A percentile compares a stretch with the other conserved stretches of the same genome.
Evolutionary conservation across 1,140 invertebrate genomes (phyloP).

Genomic region (Orchestia grillus): DNA sequence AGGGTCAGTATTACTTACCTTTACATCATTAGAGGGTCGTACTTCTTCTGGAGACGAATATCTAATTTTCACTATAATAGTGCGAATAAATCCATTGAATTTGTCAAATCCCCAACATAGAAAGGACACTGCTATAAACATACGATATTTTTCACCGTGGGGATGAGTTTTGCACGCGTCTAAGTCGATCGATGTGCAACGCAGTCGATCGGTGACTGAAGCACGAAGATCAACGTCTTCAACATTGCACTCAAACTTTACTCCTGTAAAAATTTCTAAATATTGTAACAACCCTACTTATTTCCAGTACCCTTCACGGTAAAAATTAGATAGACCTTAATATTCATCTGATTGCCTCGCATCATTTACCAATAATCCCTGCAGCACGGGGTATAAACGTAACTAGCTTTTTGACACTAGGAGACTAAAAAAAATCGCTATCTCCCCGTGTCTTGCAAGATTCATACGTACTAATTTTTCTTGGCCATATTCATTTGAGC

Average conservation of each 20-base stretch:
- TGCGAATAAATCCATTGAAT: no score
- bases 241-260: not conserved
- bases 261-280: not conserved
- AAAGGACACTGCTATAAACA: no score
- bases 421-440: not conserved
- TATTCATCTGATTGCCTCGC: not conserved
- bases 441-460: not conserved
- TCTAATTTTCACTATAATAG: no score
- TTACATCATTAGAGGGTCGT: no score
- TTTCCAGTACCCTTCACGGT: not conserved
- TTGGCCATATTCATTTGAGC: not conserved
- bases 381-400: not conserved
- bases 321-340: not conserved
- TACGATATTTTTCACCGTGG: no score
- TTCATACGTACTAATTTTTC: slow-evolving; percentile 2
- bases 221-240: not conserved
- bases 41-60: no score
- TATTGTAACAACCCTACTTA: not conserved
- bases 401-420: not conserved
- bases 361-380: not conserved
- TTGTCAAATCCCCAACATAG: no score
- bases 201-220: not conserved
- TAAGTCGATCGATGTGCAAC: not conserved
- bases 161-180: no score
- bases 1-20: no score